A percentile compares a stretch with the other conserved stretches of the same genome.
Conservation (phyloP, 2,888 invertebrate species). For the Pandemis corylana region DNA sequence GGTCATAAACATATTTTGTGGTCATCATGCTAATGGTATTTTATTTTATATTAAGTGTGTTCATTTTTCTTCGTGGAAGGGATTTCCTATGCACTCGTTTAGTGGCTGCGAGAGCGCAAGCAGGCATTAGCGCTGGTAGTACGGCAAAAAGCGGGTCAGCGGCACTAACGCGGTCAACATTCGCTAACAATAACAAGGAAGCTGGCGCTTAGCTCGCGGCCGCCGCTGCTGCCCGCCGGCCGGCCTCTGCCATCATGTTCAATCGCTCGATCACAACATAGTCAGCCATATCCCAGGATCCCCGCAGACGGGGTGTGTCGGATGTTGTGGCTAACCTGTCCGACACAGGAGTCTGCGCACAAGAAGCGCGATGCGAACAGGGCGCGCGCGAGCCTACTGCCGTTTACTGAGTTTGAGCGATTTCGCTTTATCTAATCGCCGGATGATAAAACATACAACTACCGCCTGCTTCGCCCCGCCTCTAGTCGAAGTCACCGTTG, state of each 20-base stretch:
- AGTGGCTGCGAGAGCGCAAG: constrained; percentile 13
- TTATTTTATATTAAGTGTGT: background rate
- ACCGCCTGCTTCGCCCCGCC: constrained; percentile 53
- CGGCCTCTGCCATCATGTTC: constrained; percentile 32
- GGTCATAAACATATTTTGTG: background rate
- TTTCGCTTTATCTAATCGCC: constrained; percentile 77
- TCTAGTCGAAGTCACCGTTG: constrained; percentile 31
- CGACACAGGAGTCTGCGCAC: constrained; percentile 29
- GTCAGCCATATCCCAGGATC: constrained; percentile 2
- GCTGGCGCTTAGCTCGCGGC: constrained; percentile 41
- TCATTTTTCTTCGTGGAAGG: background rate
- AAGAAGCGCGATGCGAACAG: constrained; percentile 52
- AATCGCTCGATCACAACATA: constrained; percentile 25
- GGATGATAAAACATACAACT: constrained; percentile 65
- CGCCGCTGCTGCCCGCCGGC: constrained; percentile 34
- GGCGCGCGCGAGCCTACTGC: constrained; percentile 66
- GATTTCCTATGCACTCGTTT: constrained; percentile 25
- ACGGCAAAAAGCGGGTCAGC: constrained; percentile 42
- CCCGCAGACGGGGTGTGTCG: background rate
- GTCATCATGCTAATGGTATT: background rate
- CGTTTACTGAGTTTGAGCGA: constrained; percentile 56
- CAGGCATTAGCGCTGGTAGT: constrained; percentile 19
- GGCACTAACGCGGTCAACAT: constrained; percentile 62
- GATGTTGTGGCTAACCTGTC: constrained; percentile 11
- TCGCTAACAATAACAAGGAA: constrained; percentile 66